Evolutionary conservation across 2,888 invertebrate genomes (phyloP).

Genomic region (Eupithecia subfuscata): DNA sequence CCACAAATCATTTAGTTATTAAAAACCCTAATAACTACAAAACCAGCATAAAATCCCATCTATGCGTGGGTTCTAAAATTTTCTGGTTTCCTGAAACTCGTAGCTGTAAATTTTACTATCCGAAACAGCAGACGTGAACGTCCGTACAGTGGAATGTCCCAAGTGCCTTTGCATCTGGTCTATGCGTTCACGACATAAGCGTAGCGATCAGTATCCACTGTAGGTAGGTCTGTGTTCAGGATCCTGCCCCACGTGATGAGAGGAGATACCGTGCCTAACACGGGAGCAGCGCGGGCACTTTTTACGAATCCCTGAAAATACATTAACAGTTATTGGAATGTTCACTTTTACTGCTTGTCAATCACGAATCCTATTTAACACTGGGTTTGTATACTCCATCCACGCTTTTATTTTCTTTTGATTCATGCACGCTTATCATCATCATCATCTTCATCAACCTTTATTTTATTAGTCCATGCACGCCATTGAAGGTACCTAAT

Average conservation of each 20-base stretch:
- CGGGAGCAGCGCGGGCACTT: slow-evolving; percentile 80
- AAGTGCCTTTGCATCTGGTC: slow-evolving; percentile 7
- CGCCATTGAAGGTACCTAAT: no score
- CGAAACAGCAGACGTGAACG: neutral
- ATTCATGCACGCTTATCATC: no score
- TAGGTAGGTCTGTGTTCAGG: slow-evolving; percentile 75
- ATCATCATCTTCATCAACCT: no score
- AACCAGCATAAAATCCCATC: neutral
- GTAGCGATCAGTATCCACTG: slow-evolving; percentile 61
- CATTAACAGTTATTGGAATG: neutral
- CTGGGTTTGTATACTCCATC: no score
- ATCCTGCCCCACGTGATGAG: slow-evolving; percentile 79
- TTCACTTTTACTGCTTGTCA: neutral
- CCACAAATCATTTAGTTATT: neutral
- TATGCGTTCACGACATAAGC: slow-evolving; percentile 72
- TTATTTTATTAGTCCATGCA: no score
- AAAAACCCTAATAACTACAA: neutral
- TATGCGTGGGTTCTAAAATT: neutral
- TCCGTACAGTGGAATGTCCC: neutral
- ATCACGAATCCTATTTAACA: no score
- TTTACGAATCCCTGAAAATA: slow-evolving; percentile 66
- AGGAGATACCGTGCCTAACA: slow-evolving; percentile 80
- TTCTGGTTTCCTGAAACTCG: neutral
- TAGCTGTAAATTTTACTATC: neutral
- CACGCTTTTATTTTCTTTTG: no score